Conservation (phyloP, 1,140 invertebrate genomes). For the Pseudachorutes palmiensis region DNA sequence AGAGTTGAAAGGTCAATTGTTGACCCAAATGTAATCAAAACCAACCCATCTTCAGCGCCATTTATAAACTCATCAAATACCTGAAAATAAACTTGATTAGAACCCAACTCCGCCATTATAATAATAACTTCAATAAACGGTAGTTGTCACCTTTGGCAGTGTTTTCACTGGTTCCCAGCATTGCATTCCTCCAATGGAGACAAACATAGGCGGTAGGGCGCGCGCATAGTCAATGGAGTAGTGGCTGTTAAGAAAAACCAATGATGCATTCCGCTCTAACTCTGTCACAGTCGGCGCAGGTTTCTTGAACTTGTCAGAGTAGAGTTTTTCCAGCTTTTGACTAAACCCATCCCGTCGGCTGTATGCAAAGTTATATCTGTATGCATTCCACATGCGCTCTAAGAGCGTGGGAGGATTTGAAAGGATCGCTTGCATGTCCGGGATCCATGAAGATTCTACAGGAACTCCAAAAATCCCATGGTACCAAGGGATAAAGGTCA, state of each 20-base stretch:
- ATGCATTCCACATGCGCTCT: neutral
- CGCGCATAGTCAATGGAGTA: conserved; percentile 22
- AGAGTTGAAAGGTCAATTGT: conserved; percentile 21
- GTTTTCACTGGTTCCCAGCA: conserved; percentile 9
- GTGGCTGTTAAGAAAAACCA: conserved; percentile 22
- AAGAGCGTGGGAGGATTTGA: neutral
- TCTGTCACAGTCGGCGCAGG: conserved; percentile 11
- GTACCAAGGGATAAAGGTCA: conserved; percentile 13
- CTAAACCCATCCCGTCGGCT: neutral
- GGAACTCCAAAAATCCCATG: conserved; percentile 15
- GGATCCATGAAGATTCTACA: conserved; percentile 15
- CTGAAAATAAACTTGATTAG: conserved; percentile 7
- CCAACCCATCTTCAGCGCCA: conserved; percentile 26
- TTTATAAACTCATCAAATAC: conserved; percentile 28
- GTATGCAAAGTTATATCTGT: neutral
- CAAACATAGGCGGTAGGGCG: conserved; percentile 16
- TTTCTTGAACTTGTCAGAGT: neutral
- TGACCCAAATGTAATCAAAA: conserved; percentile 28
- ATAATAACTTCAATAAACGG: neutral
- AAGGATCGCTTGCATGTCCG: conserved; percentile 1
- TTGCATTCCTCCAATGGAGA: conserved; percentile 22
- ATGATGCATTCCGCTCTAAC: conserved; percentile 17
- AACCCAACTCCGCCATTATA: conserved; percentile 6
- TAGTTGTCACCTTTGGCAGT: conserved; percentile 12
- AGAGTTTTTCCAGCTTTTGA: neutral